Conservation (phyloP, 35 echinoderm and acorn worm species). For the Amphiura filiformis region DNA sequence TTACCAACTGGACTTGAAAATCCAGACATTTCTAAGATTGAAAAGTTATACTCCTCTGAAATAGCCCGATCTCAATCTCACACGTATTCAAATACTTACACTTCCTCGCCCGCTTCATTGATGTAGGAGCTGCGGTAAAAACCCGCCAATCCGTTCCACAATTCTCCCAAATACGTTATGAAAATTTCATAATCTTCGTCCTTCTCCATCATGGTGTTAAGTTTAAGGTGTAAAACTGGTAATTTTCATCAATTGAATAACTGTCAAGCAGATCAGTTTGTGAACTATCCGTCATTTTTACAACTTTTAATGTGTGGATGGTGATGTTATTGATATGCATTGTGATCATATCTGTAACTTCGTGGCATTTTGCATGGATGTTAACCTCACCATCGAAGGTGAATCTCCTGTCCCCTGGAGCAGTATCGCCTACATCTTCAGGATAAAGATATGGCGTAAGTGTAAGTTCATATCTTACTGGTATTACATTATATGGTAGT, state of each 20-base stretch:
- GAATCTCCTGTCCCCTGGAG: constrained; percentile 34
- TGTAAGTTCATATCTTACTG: constrained; percentile 52
- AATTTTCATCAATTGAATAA: constrained; percentile 6
- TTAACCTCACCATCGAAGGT: constrained; percentile 85
- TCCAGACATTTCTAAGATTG: too few species aligned
- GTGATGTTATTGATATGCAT: constrained; percentile 72
- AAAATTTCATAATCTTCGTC: constrained; percentile 45
- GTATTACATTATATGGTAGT: constrained; percentile 44
- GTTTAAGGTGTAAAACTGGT: constrained; percentile 72
- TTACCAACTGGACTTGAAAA: too few species aligned
- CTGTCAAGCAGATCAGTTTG: neutral
- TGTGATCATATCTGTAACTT: constrained; percentile 53
- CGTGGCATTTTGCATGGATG: constrained; percentile 44
- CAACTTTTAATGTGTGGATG: neutral
- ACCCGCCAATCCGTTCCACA: constrained; percentile 71
- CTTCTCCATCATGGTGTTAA: neutral
- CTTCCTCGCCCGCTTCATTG: constrained; percentile 41
- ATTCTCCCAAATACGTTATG: constrained; percentile 66
- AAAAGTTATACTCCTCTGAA: too few species aligned
- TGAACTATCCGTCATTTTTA: neutral
- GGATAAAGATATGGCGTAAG: constrained; percentile 71
- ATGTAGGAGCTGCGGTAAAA: constrained; percentile 85
- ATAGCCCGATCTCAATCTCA: too few species aligned
- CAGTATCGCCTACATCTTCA: constrained; percentile 33
- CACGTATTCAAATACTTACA: constrained; percentile 46